Evolutionary conservation across 2,113 vertebrate species (phyloP), one percentile per base, ranked within the genome.

Genomic region (Varanus salvator): DNA sequence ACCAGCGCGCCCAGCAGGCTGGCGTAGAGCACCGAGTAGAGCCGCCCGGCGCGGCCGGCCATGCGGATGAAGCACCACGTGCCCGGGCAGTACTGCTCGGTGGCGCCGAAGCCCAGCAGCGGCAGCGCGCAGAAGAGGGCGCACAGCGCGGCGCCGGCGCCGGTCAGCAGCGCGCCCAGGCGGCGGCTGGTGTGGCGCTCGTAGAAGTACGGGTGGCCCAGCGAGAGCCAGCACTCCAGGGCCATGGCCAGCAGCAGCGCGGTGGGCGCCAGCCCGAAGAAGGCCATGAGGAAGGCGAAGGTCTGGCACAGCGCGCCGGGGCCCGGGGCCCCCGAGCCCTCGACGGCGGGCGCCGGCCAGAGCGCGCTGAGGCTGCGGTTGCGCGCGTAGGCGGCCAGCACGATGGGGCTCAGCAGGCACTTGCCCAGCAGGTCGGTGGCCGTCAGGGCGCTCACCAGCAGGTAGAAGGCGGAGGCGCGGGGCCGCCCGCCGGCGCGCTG

Each of bases 21-120:
- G 90, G 97, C 96, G 84, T 98, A 98, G n/a, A 98, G 95, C 84
- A 97, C 94, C 0, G 98, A 96, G 93, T 97, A 98, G 25, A 78
- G 92, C 3, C 94, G 83, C 19, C 91, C 21, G 0, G 52, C 77
- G 0, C 31, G 64, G 0, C 91, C 91, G 0, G 94, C 94, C 98
- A 98, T 97, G 1, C 96, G 96, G 64, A 98, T 94, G 91, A 98
- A 98, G 89, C 98, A 98, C 98, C 98, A 98, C 0, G 97, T 98
- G 75, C 98, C 97, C 0, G 98, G 98, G 74, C 97, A 97, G 81
- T 98, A 98, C 90, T 97, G 97, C 34, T 97, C 96, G 81, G 95
- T 95, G 3, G 54, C 94, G 25, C 97, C 96, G 0, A 98, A 95
- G 0, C 97, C 98, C 87, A 95, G 52, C 31, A 97, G 92, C 0